phyloP scores from a whole-genome alignment of 2,888 invertebrate genomes.

The Eupithecia centaureata region DNA sequence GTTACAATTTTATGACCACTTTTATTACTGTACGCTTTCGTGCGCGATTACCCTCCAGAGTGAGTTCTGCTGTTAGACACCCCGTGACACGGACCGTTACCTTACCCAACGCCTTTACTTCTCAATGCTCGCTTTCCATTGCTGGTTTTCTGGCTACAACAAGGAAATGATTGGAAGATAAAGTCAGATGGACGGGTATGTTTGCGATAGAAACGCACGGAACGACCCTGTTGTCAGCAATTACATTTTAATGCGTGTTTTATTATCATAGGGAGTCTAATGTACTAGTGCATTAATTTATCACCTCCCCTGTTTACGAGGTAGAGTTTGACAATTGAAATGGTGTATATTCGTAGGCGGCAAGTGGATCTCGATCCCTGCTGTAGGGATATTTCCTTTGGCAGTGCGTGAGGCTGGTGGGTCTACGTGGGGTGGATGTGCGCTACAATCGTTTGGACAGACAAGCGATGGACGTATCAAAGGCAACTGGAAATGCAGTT shows the following conservation, averaged over 20 bases:
- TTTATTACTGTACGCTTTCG: slow-evolving; percentile 84
- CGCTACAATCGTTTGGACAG: slow-evolving; percentile 79
- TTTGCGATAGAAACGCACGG: slow-evolving; percentile 28
- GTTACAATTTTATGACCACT: slow-evolving; percentile 82
- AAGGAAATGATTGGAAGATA: neutral
- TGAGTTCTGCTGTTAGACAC: slow-evolving; percentile 82
- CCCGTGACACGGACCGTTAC: slow-evolving; percentile 64
- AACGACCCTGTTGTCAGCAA: slow-evolving; percentile 68
- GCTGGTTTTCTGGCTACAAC: slow-evolving; percentile 44
- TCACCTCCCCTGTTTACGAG: slow-evolving; percentile 80
- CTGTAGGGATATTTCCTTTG: slow-evolving; percentile 46
- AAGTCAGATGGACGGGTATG: slow-evolving; percentile 48
- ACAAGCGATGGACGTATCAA: slow-evolving; percentile 83
- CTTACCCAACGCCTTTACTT: slow-evolving; percentile 46
- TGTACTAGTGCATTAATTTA: slow-evolving; percentile 82
- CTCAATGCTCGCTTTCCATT: slow-evolving; percentile 52
- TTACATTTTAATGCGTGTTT: slow-evolving; percentile 82
- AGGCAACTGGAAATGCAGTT: slow-evolving; percentile 81
- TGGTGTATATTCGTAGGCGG: slow-evolving; percentile 67
- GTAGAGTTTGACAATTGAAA: slow-evolving; percentile 80
- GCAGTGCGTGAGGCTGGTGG: slow-evolving; percentile 51
- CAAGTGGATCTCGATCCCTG: slow-evolving; percentile 57
- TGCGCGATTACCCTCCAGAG: slow-evolving; percentile 83
- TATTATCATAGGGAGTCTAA: slow-evolving; percentile 80
- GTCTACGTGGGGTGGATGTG: slow-evolving; percentile 60